Base-by-base conservation (phyloP, 2,113 vertebrate species). In the Chelonoidis abingdonii region DNA sequence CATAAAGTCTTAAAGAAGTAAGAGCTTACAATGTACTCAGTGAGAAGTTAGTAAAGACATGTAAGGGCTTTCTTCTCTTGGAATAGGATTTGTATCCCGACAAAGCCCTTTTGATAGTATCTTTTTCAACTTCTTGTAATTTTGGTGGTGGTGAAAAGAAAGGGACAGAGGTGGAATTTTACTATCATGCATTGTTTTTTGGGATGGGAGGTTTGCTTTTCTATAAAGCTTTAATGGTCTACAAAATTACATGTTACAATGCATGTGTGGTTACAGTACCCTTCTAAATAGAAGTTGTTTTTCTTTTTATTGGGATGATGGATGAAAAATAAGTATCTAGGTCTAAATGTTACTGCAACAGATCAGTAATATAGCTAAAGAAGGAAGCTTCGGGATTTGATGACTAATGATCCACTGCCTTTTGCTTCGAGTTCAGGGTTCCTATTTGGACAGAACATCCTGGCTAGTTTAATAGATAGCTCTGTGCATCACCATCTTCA, bases 161-260 rank as follows among this genome's bases (percentile, higher is more conserved):
- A 49, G 41, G 44, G 25, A 29, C 13, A 78, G 25, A 47, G 44
- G 44, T 49, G 44, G 44, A 41, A 78, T 78, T 78, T 78, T 78
- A 78, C 25, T 41, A 21, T 41, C 69, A 41, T n/a, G 21, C 38
- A 49, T 54, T 54, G 22, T 7, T 3, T 44, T 44, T 6, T 44
- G 44, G 44, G 47, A 8, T 47, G 53, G 21, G 21, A 8, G 53
- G 1, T 3, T 21, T 49, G 38, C 27, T 75, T 12, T 13, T 84
- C 69, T 69, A 41, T 81, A 10, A 69, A 13, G 21, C 6, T 44
- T n/a, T 27, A 88, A 44, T 88, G 88, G 87, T 79, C 80, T 79
- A 25, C 35, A 93, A 79, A 57, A 75, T 59, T 82, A 56, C 44
- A 76, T 86, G 84, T 93, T 78, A 93, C 94, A 89, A 85, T 90